Conservation (phyloP, 1,140 invertebrate species). For the Paracyclopina nana region DNA sequence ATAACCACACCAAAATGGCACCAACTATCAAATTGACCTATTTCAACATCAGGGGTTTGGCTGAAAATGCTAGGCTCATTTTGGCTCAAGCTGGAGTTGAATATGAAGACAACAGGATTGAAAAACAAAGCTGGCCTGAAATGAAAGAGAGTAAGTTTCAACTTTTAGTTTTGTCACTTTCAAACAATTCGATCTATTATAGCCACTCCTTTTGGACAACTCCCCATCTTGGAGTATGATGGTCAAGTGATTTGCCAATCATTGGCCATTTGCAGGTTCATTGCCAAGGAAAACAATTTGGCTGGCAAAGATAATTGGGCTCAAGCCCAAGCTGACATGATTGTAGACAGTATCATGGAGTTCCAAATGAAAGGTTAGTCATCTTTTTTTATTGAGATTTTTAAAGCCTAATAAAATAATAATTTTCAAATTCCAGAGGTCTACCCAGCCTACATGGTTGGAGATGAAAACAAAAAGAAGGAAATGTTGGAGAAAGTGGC, state of each 20-base stretch:
- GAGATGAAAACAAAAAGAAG: neutral
- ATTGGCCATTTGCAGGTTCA: neutral
- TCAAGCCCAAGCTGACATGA: neutral
- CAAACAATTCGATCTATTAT: neutral
- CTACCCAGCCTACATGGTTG: neutral
- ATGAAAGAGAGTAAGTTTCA: neutral
- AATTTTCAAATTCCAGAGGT: neutral
- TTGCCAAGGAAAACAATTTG: neutral
- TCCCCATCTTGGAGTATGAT: neutral
- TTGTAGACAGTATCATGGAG: neutral
- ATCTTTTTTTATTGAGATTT: neutral
- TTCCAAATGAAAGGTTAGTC: neutral
- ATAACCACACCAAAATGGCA: too few relatives aligned
- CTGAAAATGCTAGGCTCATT: neutral
- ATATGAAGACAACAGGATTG: neutral
- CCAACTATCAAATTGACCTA: neutral
- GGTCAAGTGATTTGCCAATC: neutral
- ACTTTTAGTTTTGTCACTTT: neutral
- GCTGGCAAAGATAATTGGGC: neutral
- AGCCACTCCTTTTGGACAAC: neutral
- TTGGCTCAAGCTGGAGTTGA: neutral
- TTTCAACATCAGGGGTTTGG: neutral
- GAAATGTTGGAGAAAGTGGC: neutral
- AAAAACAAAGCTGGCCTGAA: neutral
- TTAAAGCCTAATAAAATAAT: neutral